Base-by-base conservation (phyloP, 2,797 vertebrate genomes). In the Lerista edwardsae region DNA sequence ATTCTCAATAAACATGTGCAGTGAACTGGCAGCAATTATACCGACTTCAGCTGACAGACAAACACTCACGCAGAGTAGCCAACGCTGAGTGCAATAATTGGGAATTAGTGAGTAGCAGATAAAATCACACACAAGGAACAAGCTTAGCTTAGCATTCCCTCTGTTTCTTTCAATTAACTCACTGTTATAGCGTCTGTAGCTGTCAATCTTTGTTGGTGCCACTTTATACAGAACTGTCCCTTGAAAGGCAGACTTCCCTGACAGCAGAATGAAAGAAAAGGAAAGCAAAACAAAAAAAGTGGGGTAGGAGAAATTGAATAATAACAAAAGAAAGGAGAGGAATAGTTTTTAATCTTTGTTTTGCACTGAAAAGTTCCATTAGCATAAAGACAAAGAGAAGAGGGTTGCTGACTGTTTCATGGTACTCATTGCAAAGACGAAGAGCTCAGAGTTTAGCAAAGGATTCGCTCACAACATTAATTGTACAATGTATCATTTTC, bases 101-200 rank as follows among this genome's bases (percentile, higher is more conserved):
- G 83, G 84, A 74, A 61, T 47, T 91, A 88, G 84, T 88, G 88
- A 86, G 69, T 86, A 90, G 90, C 91, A 84, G 93, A 84, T 92
- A 92, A 91, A 23, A 90, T 85, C 90, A 93, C 92, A 93, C 92
- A 93, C 80, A 93, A 92, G 89, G 88, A 91, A 87, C 91, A 92
- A 94, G 94, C 92, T 89, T 91, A 89, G 74, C 93, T 93, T 79
- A 90, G 80, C 89, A 94, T 83, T 89, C 93, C 90, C 90, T 89
- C 92, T 90, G 94, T 92, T 87, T 68, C 91, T 87, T 91, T 93
- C 90, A 95, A 89, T 94, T 94, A 95, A 96, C 96, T 96, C 96
- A 96, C 96, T 96, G 96, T 96, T 96, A 94, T 96, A 96, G 95
- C 96, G 96, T 96, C 95, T 96, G 96, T 96, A 96, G 96, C 94